Base-by-base conservation (phyloP, 2,113 vertebrate species). In the Melospiza melodia region DNA sequence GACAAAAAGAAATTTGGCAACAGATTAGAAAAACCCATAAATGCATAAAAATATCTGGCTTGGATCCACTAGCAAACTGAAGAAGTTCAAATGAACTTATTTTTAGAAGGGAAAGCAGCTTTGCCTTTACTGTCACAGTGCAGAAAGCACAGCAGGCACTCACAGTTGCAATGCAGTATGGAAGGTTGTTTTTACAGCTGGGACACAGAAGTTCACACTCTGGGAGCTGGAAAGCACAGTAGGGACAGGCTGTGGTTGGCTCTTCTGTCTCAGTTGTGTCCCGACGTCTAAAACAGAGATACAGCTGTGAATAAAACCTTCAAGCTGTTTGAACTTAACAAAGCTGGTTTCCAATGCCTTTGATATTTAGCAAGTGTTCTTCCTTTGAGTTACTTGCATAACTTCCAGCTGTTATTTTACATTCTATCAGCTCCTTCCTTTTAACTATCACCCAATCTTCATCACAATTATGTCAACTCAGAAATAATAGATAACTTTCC, bases 151-250 rank as follows among this genome's bases (percentile, higher is more conserved):
- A 1, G 44, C 48, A 57, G 61, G 16, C 35, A 97, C 98, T 98
- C 83, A 99, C 99, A 12, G 99, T 99, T 57, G 98, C 98, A 16
- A 99, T 99, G 90, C 99, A 99, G 74, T 99, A 99, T 0, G 99
- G 99, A 44, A 99, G 98, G 84, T 97, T 99, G 97, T 99, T 99
- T 91, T 99, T 99, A 95, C 99, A 99, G 79, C 98, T 98, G 2
- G 98, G 98, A 66, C 99, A 99, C 67, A 99, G 81, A 9, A 99
- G 98, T 67, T 99, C 99, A 3, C 98, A 98, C 84, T 99, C 98
- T 0, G 99, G 98, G 28, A 99, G 98, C 89, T 98, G 98, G 97
- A 98, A 99, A 14, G 97, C 98, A 41, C 99, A 99, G 77, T 98
- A 99, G 0, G 99, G 99, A 92, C 99, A 99, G 0, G 98, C 98